Evolutionary conservation across 2,797 vertebrate species (phyloP).

Genomic region (Propithecus deckenii): DNA sequence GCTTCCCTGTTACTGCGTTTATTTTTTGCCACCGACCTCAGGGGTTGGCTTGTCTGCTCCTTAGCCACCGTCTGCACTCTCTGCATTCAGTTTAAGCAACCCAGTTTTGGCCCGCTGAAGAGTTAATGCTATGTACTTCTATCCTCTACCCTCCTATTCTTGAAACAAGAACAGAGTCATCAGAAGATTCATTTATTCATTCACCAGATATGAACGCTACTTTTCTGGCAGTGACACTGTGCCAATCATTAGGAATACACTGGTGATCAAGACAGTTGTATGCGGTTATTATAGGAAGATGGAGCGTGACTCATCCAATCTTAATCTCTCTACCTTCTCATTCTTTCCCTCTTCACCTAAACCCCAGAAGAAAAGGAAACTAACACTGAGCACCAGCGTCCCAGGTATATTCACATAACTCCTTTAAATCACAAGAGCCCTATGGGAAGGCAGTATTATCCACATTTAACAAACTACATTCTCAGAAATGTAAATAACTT

Average conservation of each 20-base stretch:
- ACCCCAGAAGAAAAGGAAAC: not conserved
- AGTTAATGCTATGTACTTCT: not conserved
- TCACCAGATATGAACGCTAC: not conserved
- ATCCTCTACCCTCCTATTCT: not conserved
- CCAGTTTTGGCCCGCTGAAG: not conserved
- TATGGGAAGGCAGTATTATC: not conserved
- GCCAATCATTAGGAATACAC: not conserved
- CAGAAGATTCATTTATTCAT: not conserved
- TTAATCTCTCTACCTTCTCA: not conserved
- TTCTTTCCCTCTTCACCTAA: conserved; percentile 26
- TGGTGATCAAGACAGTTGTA: not conserved
- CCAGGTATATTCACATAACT: not conserved
- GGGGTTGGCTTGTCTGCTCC: not conserved
- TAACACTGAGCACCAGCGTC: not conserved
- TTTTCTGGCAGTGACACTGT: not conserved
- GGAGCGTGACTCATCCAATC: not conserved
- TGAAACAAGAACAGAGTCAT: not conserved
- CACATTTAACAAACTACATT: not conserved
- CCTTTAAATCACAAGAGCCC: not conserved
- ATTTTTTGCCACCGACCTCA: not conserved
- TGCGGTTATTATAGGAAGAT: not conserved
- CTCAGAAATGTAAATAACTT: not conserved
- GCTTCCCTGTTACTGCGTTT: not conserved
- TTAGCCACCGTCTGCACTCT: not conserved
- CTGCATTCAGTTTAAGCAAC: not conserved